phyloP scores from a whole-genome alignment of 2,113 vertebrate species.

The Accipiter virgatus region DNA sequence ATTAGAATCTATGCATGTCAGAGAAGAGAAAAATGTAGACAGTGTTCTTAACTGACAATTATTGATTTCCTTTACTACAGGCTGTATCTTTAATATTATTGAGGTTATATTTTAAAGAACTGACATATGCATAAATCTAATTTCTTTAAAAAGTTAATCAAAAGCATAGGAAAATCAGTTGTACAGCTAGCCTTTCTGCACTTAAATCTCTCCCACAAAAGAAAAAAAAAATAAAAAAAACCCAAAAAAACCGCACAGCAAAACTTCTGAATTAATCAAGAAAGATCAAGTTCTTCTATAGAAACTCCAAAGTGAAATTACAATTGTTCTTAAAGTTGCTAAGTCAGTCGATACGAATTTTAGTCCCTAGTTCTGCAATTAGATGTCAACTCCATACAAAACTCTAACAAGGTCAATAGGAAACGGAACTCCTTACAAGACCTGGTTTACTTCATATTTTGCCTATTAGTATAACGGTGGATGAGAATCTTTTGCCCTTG shows the following conservation, averaged over 20 bases:
- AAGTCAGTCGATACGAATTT: not conserved
- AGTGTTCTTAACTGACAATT: not conserved
- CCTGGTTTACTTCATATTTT: not conserved
- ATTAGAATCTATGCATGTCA: not conserved
- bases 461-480: not conserved
- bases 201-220: not conserved
- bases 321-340: not conserved
- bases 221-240: too few species aligned
- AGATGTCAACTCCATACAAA: not conserved
- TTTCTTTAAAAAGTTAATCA: not conserved
- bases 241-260: not conserved
- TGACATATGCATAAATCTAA: not conserved
- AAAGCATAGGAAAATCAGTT: not conserved
- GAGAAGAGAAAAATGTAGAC: not conserved
- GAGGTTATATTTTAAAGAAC: not conserved
- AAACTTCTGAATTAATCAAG: not conserved
- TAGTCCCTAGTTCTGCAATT: not conserved
- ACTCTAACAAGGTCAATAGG: not conserved
- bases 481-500: not conserved
- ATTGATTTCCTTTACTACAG: not conserved
- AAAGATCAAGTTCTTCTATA: not conserved
- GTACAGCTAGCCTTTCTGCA: not conserved
- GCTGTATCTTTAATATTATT: not conserved
- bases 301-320: not conserved
- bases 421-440: not conserved